Evolutionary conservation across 2,113 vertebrate species (phyloP).

Genomic region (Bombycilla garrulus): DNA sequence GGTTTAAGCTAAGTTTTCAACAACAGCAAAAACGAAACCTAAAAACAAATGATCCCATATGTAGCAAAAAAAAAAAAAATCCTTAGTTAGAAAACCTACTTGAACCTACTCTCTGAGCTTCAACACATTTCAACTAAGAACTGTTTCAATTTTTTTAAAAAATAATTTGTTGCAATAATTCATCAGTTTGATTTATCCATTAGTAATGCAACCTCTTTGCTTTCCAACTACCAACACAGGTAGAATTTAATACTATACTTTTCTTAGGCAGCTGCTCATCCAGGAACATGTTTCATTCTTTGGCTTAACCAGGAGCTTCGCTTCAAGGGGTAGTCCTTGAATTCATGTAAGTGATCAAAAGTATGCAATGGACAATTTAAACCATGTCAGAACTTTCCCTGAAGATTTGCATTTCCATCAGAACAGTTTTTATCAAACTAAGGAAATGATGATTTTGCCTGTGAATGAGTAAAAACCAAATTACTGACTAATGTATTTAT

Average conservation of each 20-base stretch:
- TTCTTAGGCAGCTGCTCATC: background rate
- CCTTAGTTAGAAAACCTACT: background rate
- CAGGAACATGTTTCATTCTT: background rate
- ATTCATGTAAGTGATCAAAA: background rate
- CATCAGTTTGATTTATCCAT: background rate
- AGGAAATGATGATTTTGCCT: background rate
- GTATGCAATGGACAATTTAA: background rate
- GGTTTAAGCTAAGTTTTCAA: background rate
- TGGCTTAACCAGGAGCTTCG: background rate
- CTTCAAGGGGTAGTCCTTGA: background rate
- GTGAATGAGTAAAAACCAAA: background rate
- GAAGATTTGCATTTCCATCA: background rate
- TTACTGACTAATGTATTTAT: background rate
- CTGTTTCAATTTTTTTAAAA: background rate
- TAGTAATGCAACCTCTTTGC: background rate
- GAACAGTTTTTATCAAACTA: background rate
- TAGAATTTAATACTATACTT: background rate
- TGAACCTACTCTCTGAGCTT: background rate
- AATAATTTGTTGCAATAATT: background rate
- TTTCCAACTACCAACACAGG: background rate
- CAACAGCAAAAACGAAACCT: background rate
- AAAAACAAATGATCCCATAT: background rate
- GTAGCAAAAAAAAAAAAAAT: background rate
- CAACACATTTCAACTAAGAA: background rate
- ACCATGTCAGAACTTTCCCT: background rate